phyloP scores from a whole-genome alignment of 2,797 vertebrate species.

The Limnodromus scolopaceus region DNA sequence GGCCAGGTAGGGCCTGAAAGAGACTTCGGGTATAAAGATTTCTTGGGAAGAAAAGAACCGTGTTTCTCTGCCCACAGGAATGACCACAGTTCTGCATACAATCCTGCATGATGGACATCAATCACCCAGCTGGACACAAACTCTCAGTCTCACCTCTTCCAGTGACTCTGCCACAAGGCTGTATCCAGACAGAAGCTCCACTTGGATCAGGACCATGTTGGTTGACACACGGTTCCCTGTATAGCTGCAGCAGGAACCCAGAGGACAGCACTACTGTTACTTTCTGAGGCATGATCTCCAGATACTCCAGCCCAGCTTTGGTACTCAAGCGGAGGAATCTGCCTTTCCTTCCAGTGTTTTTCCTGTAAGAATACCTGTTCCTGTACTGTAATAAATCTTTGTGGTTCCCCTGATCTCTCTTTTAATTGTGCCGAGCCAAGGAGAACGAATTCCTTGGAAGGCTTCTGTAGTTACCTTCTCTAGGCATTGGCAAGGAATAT shows the following conservation, averaged over 20 bases:
- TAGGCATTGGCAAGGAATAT: background rate
- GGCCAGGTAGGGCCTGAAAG: background rate
- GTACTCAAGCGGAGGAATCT: background rate
- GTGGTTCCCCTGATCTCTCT: background rate
- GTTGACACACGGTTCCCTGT: slow-evolving; percentile 70
- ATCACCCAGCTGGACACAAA: background rate
- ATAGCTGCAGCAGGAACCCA: slow-evolving; percentile 64
- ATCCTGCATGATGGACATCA: background rate
- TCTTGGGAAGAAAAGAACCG: background rate
- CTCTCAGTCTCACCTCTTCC: slow-evolving; percentile 53
- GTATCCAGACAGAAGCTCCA: slow-evolving; percentile 76
- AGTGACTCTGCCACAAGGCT: slow-evolving; percentile 47
- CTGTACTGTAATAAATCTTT: background rate
- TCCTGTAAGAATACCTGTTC: background rate
- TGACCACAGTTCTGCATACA: background rate
- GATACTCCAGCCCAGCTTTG: background rate
- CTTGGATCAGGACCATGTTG: slow-evolving; percentile 77
- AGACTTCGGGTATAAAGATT: background rate
- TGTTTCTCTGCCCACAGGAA: background rate
- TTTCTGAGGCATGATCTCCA: slow-evolving; percentile 31
- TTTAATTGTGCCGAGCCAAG: background rate
- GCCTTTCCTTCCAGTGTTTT: slow-evolving; percentile 12
- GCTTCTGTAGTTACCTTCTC: background rate
- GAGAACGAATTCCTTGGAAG: background rate
- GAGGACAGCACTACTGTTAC: slow-evolving; percentile 45